Evolutionary conservation across 2,113 vertebrate genomes (phyloP).

Genomic region (Opisthocomus hoazin): DNA sequence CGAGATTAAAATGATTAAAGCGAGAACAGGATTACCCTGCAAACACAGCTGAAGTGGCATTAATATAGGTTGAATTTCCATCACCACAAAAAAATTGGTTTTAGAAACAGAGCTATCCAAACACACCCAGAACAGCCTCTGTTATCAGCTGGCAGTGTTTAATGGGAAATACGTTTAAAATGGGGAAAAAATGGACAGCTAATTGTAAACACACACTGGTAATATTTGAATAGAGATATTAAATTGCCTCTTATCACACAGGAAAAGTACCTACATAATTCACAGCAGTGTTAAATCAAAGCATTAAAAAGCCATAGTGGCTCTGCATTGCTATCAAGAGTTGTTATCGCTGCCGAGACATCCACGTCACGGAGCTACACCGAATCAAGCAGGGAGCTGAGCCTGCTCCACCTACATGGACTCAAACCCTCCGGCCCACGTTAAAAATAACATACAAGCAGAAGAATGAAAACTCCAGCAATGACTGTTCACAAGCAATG

Average conservation of each 20-base stretch:
- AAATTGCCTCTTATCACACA: neutral
- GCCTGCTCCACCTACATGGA: rapidly evolving
- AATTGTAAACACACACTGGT: constrained; percentile 11
- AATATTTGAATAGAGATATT: constrained; percentile 1
- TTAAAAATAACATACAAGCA: neutral
- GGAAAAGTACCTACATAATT: neutral
- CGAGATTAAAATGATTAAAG: neutral
- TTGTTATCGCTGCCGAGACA: rapidly evolving
- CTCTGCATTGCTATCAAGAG: neutral
- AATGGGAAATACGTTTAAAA: neutral
- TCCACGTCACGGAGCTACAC: rapidly evolving
- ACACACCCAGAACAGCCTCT: neutral
- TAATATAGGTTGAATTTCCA: neutral
- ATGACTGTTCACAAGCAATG: neutral
- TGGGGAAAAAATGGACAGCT: neutral
- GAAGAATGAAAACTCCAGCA: neutral
- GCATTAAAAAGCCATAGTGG: neutral
- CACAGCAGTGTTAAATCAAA: neutral
- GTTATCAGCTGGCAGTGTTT: neutral
- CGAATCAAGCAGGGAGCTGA: neutral
- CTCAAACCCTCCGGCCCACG: neutral
- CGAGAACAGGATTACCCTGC: neutral
- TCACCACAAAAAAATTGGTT: neutral
- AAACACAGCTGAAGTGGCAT: neutral
- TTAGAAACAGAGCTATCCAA: neutral